phyloP scores from a whole-genome alignment of 2,888 invertebrate species.

The Pristionchus japonicus region DNA sequence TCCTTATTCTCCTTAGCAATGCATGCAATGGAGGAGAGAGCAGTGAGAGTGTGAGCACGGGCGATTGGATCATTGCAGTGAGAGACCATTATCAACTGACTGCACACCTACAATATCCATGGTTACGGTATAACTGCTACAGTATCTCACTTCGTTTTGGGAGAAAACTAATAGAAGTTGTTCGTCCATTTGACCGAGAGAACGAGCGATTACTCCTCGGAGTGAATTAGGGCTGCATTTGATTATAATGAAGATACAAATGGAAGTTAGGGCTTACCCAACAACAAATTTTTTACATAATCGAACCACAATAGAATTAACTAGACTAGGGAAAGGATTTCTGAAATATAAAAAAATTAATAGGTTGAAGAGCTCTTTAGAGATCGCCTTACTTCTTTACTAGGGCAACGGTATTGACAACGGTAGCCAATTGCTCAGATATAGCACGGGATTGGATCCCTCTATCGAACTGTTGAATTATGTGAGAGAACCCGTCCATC shows the following conservation, averaged over 20 bases:
- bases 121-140: neutral
- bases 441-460: slow-evolving; percentile 83
- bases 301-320: slow-evolving; percentile 94
- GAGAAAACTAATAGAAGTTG: slow-evolving; percentile 94
- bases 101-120: slow-evolving; percentile 87
- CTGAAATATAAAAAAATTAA: slow-evolving; percentile 78
- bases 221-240: slow-evolving; percentile 85
- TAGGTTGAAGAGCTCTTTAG: neutral
- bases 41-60: slow-evolving; percentile 85
- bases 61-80: slow-evolving; percentile 97
- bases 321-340: slow-evolving; percentile 96
- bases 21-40: slow-evolving; percentile 75
- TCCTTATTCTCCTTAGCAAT: slow-evolving; percentile 77
- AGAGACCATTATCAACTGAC: slow-evolving; percentile 91
- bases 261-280: slow-evolving; percentile 73
- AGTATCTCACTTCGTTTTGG: slow-evolving; percentile 49
- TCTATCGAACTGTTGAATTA: slow-evolving; percentile 42
- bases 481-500: slow-evolving; percentile 5
- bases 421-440: slow-evolving; percentile 97
- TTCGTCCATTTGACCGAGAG: slow-evolving; percentile 94
- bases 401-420: slow-evolving; percentile 91
- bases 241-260: neutral
- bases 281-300: slow-evolving; percentile 93
- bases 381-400: slow-evolving; percentile 82
- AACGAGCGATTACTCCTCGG: slow-evolving; percentile 90